Evolutionary conservation across 2,797 vertebrate species (phyloP), one percentile per base, ranked within the genome.

Genomic region (Cirrhinus molitorella): DNA sequence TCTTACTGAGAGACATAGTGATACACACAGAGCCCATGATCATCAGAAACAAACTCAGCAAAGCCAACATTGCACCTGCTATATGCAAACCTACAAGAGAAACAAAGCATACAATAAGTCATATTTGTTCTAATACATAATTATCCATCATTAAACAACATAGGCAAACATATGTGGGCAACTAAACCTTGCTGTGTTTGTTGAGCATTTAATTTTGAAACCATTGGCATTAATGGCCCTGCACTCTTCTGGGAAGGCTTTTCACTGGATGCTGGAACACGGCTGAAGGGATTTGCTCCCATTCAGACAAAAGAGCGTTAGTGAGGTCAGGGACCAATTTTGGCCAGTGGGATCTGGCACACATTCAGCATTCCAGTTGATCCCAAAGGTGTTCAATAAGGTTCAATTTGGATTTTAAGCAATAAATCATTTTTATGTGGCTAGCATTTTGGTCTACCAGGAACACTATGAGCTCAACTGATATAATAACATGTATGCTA

Each of bases 1-100:
- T 96, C 92, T 97, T 97, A 86, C 94, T 97, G 89, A 98, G 94
- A 43, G 96, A 94, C 97, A 97, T 97, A 88, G 88, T 94, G 86
- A 97, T 93, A 66, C 96, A 97, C 89, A 97, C 93, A 79, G 96
- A 96, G 31, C 96, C 97, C 93, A 96, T 95, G 79, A 93, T 94
- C 96, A 97, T 96, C 91, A 96, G 89, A 73, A 92, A 94, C 87
- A 98, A 93, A 89, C 96, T 95, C 57, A 97, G 53, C 61, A 96
- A 92, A 13, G 96, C 96, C 87, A 97, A 84, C 78, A 96, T 90
- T 0, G 96, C 95, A 31, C 96, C 94, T 2, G 95, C 95, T 19
- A 97, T 88, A 87, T 95, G 96, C 66, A 97, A 91, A 90, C 93
- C 97, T 98, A 89, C 17, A n/a, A 63, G 70, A 67, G 57, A 80